These are phyloP conservation scores for Agrochola litura DNA, from an alignment of 2,888 invertebrate genomes.

Conservation along the genomic window DNA sequence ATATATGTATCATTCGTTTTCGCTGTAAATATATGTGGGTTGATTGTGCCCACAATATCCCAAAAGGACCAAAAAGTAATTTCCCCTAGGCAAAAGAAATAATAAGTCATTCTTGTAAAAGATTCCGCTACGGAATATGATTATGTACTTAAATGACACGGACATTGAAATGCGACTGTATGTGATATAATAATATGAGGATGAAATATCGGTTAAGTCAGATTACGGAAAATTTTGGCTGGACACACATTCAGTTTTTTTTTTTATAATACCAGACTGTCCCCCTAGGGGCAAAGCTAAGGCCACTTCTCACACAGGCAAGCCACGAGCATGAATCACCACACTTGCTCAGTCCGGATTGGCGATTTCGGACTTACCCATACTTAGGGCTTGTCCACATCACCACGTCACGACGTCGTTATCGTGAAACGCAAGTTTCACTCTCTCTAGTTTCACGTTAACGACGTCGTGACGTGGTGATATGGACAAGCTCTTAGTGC, in stretches of 20 bases:
- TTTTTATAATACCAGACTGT: no score
- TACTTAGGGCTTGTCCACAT: not conserved
- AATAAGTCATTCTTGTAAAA: slow-evolving; percentile 73
- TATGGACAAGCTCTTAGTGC: not conserved
- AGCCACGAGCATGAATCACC: not conserved
- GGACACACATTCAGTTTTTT: no score
- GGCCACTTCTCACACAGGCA: not conserved
- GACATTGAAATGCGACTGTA: slow-evolving; percentile 57
- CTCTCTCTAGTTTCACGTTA: no score
- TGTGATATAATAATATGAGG: not conserved
- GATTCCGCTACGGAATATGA: slow-evolving; percentile 70
- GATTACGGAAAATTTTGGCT: not conserved
- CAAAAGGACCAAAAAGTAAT: slow-evolving; percentile 70
- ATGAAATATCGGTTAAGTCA: not conserved
- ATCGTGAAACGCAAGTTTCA: no score
- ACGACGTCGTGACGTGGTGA: no score
- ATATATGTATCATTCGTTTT: slow-evolving; percentile 48
- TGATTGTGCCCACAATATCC: slow-evolving; percentile 65
- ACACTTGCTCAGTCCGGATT: not conserved
- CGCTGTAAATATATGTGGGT: slow-evolving; percentile 54
- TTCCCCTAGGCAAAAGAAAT: slow-evolving; percentile 75
- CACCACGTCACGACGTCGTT: no score
- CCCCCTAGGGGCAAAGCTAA: no score
- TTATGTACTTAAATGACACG: slow-evolving; percentile 60
- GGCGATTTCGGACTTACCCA: not conserved